Base-by-base conservation (phyloP, 2,113 vertebrate genomes). In the Psilopogon haemacephalus region DNA sequence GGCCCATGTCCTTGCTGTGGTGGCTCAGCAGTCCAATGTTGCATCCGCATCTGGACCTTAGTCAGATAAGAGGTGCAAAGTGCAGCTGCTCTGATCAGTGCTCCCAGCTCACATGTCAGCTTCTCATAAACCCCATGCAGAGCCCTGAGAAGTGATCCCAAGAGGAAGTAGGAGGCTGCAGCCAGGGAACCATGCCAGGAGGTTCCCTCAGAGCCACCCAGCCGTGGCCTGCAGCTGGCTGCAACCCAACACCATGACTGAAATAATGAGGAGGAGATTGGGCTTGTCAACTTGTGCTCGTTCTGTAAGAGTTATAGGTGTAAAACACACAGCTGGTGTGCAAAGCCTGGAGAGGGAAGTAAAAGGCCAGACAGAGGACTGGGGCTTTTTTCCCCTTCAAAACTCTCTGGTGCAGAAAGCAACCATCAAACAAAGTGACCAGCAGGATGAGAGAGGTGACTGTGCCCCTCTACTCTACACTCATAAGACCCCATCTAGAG, bases 1-100 rank as follows among this genome's bases (percentile, higher is more conserved):
- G 14, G 33, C 35, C 27, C 0, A 0, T 6, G 5, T 40, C 33
- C 71, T 40, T 1, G 0, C 46, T 10, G 38, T 3, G 3, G 44
- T 1, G 0, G n/a, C 48, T 52, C 20, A 0, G 2, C 30, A 77
- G 6, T 15, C n/a, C n/a, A 42, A 12, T 5, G 30, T 62, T 6
- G 23, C 46, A 33, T 2, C 33, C 11, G 19, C 37, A 74, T 7
- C 52, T 27, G 33, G 21, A 28, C 30, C 13, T 24, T 9, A 17
- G 8, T 9, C 15, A 4, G 55, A 3, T 24, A 56, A 52, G 62
- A 40, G 74, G 42, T 35, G 27, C 58, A 87, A 92, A 85, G 59
- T 30, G 38, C 44, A 89, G 71, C 67, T 56, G n/a, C 30, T 68
- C 42, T 62, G 23, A 42, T 28, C 42, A 20, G 1, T 5, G 30